Conservation (phyloP, 2,797 vertebrate genomes). For the Enteromius afrohamiltoni region DNA sequence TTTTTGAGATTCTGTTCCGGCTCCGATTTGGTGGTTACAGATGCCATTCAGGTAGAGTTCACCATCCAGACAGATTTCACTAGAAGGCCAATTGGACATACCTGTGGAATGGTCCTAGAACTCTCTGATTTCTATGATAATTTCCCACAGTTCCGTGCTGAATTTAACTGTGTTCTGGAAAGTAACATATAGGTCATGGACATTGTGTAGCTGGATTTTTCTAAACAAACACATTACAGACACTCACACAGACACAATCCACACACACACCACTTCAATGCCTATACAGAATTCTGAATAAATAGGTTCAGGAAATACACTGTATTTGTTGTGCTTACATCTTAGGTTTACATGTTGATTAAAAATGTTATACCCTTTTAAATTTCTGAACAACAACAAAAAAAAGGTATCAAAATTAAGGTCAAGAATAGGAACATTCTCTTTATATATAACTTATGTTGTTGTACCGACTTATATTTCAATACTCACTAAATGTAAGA, state of each 20-base stretch:
- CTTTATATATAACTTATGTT: too few relatives aligned
- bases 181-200: conserved; percentile 63
- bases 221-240: background rate
- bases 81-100: conserved; percentile 46
- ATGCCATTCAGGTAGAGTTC: conserved; percentile 50
- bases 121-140: conserved; percentile 53
- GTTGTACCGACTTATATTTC: too few relatives aligned
- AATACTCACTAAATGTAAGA: too few relatives aligned
- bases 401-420: too few relatives aligned
- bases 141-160: conserved; percentile 56
- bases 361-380: too few relatives aligned
- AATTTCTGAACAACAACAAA: too few relatives aligned
- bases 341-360: background rate
- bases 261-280: background rate
- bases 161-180: conserved; percentile 58
- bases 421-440: too few relatives aligned
- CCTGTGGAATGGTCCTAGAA: conserved; percentile 48
- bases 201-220: conserved; percentile 53
- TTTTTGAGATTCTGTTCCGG: conserved; percentile 46
- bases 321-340: background rate
- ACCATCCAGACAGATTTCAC: conserved; percentile 44
- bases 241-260: too few relatives aligned
- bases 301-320: background rate
- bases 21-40: conserved; percentile 44
- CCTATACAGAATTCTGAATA: background rate